A percentile compares a stretch with the other conserved stretches of the same genome.
phyloP scores from a whole-genome alignment of 2,888 invertebrate species.

The Blastobasis lacticolella region DNA sequence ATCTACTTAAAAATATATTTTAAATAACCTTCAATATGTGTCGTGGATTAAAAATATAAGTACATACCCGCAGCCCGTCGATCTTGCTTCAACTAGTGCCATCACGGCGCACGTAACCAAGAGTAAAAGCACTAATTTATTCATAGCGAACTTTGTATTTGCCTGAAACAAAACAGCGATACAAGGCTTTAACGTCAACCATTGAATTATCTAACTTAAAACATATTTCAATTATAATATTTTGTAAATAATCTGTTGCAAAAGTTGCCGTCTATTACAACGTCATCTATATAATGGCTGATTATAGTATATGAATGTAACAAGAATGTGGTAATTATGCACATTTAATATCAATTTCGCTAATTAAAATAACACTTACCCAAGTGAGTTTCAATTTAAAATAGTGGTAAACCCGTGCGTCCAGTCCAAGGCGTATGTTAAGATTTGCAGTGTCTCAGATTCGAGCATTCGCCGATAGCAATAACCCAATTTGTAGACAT shows the following conservation, averaged over 20 bases:
- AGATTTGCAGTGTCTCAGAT: constrained; percentile 33
- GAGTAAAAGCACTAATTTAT: constrained; percentile 27
- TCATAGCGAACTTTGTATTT: constrained; percentile 19
- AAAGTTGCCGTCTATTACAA: too few species aligned
- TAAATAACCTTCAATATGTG: too few species aligned
- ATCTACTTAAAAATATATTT: too few species aligned
- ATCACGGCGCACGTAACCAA: constrained; percentile 22
- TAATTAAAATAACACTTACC: too few species aligned
- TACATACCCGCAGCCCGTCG: constrained; percentile 20
- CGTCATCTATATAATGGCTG: too few species aligned
- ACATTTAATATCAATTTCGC: too few species aligned
- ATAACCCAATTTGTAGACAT: constrained; percentile 23
- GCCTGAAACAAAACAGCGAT: constrained; percentile 6
- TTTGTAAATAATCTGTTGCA: too few species aligned
- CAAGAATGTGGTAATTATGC: too few species aligned
- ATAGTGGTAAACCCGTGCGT: constrained; percentile 1
- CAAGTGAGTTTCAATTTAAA: too few species aligned
- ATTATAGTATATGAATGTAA: too few species aligned
- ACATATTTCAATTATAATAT: not conserved
- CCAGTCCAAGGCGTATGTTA: constrained; percentile 22
- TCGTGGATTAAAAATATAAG: too few species aligned
- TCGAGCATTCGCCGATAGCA: constrained; percentile 14
- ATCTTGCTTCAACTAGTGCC: constrained; percentile 26
- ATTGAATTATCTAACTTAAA: not conserved
- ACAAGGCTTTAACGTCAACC: not conserved